phyloP scores from a whole-genome alignment of 2,113 vertebrate species.

The Rhinopomastus cyanomelas region DNA sequence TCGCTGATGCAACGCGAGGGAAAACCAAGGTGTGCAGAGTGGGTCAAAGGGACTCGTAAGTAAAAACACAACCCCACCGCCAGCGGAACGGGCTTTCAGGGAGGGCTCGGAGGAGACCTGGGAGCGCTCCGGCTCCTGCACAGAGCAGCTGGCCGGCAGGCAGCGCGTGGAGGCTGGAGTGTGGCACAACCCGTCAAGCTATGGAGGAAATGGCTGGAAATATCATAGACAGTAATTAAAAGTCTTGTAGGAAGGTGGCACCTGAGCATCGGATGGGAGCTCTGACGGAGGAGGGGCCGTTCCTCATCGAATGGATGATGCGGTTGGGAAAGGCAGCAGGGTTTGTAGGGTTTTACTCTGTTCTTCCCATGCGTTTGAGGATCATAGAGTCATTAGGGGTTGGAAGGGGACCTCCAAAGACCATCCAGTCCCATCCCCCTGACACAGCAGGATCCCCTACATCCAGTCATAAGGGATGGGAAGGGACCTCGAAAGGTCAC shows the following conservation, averaged over 20 bases:
- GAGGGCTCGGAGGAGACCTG: conserved; percentile 42
- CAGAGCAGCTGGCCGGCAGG: conserved; percentile 54
- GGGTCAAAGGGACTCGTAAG: conserved; percentile 54
- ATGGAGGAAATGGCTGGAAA: conserved; percentile 50
- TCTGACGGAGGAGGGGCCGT: conserved; percentile 27
- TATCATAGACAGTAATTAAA: conserved; percentile 69
- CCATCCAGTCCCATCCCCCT: too few species aligned
- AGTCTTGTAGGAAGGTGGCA: conserved; percentile 31
- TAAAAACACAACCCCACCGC: conserved; percentile 30
- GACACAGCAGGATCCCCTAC: too few species aligned
- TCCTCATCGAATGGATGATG: conserved; percentile 36
- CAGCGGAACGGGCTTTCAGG: conserved; percentile 39
- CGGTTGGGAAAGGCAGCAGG: background rate
- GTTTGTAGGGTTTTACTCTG: background rate
- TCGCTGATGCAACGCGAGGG: conserved; percentile 64
- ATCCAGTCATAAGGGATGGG: too few species aligned
- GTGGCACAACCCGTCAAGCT: conserved; percentile 57
- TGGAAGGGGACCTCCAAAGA: background rate
- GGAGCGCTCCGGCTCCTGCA: conserved; percentile 28
- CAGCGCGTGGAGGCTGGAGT: conserved; percentile 61
- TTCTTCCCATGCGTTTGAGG: background rate
- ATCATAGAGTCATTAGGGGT: too few species aligned
- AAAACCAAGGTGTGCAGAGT: conserved; percentile 71
- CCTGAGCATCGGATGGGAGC: conserved; percentile 51
- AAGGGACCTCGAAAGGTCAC: too few species aligned